Percentiles rank a stretch among this genome's conserved stretches.
Evolutionary conservation across 2,113 vertebrate species (phyloP).

Genomic region (Puntigrus tetrazona): DNA sequence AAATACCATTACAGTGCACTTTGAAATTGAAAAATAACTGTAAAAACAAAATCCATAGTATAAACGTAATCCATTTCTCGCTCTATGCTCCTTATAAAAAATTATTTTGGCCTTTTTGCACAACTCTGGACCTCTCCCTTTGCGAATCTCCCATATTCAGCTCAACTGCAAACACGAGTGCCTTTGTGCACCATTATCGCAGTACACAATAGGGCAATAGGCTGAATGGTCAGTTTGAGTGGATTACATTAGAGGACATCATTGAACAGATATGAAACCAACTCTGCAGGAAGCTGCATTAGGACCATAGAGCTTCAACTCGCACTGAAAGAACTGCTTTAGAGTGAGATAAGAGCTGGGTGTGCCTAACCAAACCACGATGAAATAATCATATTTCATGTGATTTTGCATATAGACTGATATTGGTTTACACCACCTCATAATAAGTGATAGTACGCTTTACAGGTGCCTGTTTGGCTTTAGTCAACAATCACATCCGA

Average conservation of each 20-base stretch:
- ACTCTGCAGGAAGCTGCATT: slow-evolving; percentile 6
- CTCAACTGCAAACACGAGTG: slow-evolving; percentile 20
- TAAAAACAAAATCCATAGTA: too few species aligned
- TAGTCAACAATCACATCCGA: neutral
- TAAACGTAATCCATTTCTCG: neutral
- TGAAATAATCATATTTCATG: neutral
- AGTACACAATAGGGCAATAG: slow-evolving; percentile 10
- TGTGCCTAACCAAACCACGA: slow-evolving; percentile 3
- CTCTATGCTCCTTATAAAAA: neutral
- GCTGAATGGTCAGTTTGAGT: slow-evolving; percentile 12
- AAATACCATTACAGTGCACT: too few species aligned
- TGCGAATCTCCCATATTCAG: neutral
- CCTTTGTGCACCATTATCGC: slow-evolving; percentile 9
- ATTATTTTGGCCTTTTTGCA: neutral
- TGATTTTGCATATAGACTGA: neutral
- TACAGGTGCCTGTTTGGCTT: neutral
- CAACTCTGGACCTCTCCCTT: neutral
- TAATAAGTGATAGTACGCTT: neutral
- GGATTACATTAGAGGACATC: slow-evolving; percentile 23
- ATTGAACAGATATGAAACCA: slow-evolving; percentile 1
- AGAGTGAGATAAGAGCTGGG: neutral
- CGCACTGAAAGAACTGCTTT: neutral
- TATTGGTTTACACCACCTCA: neutral
- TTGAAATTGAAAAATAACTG: too few species aligned
- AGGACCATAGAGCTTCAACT: neutral